These are phyloP conservation scores for Lepidothrix coronata DNA, from an alignment of 2,113 vertebrate genomes.

Conservation along the genomic window DNA sequence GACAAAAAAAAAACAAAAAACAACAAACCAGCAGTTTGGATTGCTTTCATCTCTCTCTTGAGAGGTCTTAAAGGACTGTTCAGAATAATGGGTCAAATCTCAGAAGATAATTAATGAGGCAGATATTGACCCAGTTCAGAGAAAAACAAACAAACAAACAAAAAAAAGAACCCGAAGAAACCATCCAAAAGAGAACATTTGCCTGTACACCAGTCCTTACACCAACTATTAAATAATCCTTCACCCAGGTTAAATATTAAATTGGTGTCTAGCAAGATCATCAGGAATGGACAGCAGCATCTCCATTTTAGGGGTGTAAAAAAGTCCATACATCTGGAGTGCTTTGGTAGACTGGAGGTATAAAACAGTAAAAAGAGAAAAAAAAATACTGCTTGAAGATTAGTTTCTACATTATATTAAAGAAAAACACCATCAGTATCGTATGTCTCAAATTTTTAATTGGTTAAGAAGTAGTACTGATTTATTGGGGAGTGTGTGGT, in stretches of 20 bases:
- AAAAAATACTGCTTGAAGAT: not conserved
- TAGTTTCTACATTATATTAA: not conserved
- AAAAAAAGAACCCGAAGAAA: not conserved
- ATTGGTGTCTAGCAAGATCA: not conserved
- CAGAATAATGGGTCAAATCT: not conserved
- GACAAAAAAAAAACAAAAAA: accelerated
- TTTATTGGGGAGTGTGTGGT: not conserved
- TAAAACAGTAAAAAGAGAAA: not conserved
- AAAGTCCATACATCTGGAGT: not conserved
- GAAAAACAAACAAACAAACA: not conserved
- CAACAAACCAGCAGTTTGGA: not conserved
- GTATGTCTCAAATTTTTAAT: not conserved
- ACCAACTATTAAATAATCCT: not conserved
- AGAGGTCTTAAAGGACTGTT: not conserved
- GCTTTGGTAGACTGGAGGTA: not conserved
- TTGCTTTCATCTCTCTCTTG: not conserved
- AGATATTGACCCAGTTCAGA: not conserved
- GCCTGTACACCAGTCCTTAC: not conserved
- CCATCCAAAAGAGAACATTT: not conserved
- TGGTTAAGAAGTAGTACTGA: not conserved
- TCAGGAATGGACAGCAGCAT: not conserved
- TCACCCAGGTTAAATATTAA: not conserved
- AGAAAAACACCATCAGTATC: not conserved
- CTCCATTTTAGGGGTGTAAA: not conserved
- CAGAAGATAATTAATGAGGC: not conserved